Percentiles rank a stretch among this genome's conserved stretches.
These are phyloP conservation scores for Heterodera schachtii DNA, from an alignment of 1,140 invertebrate genomes.

Conservation along the genomic window DNA sequence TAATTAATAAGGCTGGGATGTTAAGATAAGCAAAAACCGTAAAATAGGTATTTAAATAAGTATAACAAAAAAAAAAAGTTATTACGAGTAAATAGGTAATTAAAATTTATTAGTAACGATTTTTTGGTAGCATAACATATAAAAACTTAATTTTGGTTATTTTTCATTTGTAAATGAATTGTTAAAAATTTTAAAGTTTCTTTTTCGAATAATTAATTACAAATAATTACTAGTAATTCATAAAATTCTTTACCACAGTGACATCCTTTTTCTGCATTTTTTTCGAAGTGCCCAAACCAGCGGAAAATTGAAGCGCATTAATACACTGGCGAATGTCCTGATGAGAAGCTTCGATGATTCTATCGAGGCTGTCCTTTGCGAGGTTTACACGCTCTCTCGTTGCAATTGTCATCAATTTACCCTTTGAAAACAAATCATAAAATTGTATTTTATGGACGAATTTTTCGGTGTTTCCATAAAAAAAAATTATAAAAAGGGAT, in stretches of 20 bases:
- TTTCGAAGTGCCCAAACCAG: constrained; percentile 20
- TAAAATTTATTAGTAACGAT: too few relatives aligned
- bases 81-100: too few relatives aligned
- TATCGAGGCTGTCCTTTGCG: constrained; percentile 75
- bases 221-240: too few relatives aligned
- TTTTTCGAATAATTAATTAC: too few relatives aligned
- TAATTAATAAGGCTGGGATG: too few relatives aligned
- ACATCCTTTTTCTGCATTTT: constrained; percentile 50
- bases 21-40: too few relatives aligned
- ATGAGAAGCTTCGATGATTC: constrained; percentile 84
- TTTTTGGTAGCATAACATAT: too few relatives aligned
- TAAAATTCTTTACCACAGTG: constrained; percentile 33
- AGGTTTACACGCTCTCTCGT: constrained; percentile 89
- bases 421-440: constrained; percentile 59
- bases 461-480: background rate
- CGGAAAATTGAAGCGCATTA: constrained; percentile 69
- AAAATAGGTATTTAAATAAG: too few relatives aligned
- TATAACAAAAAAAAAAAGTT: too few relatives aligned
- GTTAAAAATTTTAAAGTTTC: too few relatives aligned
- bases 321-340: constrained; percentile 90
- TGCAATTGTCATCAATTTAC: constrained; percentile 84
- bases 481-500: constrained; percentile 1
- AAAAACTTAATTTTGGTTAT: too few relatives aligned
- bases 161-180: too few relatives aligned
- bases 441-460: constrained; percentile 16